Evolutionary conservation across 2,797 vertebrate genomes (phyloP).

Genomic region (Rhinoraja longicauda): DNA sequence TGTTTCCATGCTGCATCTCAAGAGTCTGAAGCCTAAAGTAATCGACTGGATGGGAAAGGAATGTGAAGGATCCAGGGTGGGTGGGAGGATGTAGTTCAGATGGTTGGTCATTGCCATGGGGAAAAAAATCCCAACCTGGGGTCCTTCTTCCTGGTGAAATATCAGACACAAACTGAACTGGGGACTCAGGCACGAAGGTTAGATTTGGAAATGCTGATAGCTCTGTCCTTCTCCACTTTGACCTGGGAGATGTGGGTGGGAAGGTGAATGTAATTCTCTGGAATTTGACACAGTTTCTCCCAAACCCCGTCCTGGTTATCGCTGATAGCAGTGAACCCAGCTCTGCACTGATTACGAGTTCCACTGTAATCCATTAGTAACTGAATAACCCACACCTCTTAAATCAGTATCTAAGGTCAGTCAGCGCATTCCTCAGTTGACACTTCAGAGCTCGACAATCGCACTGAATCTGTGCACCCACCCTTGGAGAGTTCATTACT

Average conservation of each 20-base stretch:
- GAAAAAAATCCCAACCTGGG: background rate
- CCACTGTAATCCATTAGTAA: background rate
- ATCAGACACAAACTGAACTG: too few species aligned
- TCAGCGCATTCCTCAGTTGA: background rate
- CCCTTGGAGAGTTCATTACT: background rate
- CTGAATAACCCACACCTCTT: background rate
- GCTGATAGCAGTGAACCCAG: background rate
- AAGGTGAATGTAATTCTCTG: background rate
- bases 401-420: background rate
- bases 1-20: too few species aligned
- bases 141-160: too few species aligned
- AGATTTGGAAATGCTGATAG: too few species aligned
- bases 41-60: background rate
- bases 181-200: too few species aligned
- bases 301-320: background rate
- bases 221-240: too few species aligned
- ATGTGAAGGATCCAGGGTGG: too few species aligned
- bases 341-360: background rate
- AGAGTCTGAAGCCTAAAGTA: background rate
- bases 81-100: too few species aligned
- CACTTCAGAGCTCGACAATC: too few species aligned
- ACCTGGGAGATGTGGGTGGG: background rate
- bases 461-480: background rate
- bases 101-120: too few species aligned
- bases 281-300: background rate